These are phyloP conservation scores for Benitochromis conjunctus DNA, from an alignment of 2,113 vertebrate genomes.

Conservation along the genomic window DNA sequence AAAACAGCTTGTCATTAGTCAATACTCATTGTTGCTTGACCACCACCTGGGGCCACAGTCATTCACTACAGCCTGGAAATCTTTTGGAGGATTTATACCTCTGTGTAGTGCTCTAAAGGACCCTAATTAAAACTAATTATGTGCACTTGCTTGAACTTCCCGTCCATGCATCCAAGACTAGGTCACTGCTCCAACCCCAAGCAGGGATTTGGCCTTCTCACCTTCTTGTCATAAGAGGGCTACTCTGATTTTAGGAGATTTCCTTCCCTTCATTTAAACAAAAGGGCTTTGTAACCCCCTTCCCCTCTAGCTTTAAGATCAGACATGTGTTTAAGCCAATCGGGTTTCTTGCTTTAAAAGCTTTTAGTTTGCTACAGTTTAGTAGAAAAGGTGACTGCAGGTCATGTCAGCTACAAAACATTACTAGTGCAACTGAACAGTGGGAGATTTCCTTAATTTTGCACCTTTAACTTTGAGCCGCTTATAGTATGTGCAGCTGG, in stretches of 20 bases:
- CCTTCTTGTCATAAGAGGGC: slow-evolving; percentile 8
- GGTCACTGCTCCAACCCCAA: slow-evolving; percentile 24
- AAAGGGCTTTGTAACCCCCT: slow-evolving; percentile 7
- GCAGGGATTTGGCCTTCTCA: slow-evolving; percentile 36
- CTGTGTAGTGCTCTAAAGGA: slow-evolving; percentile 24
- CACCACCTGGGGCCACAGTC: background rate
- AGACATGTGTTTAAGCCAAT: background rate
- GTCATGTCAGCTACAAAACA: background rate
- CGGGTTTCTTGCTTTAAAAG: background rate
- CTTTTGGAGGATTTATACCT: slow-evolving; percentile 18
- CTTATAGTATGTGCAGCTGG: background rate
- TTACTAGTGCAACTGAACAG: too few species aligned
- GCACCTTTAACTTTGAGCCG: background rate
- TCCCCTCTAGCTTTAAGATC: background rate
- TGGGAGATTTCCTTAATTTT: accelerated
- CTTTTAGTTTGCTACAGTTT: background rate
- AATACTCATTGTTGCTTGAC: background rate
- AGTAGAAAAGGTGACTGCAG: background rate
- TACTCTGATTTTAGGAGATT: background rate
- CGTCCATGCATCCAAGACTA: slow-evolving; percentile 12
- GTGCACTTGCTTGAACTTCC: slow-evolving; percentile 21
- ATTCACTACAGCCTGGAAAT: slow-evolving; percentile 21
- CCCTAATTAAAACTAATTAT: slow-evolving; percentile 44
- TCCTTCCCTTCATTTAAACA: slow-evolving; percentile 15
- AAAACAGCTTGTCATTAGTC: background rate